Percentiles rank a stretch among this genome's conserved stretches.
Evolutionary conservation across 2,888 invertebrate species (phyloP).

Genomic region (Diaphora mendica): DNA sequence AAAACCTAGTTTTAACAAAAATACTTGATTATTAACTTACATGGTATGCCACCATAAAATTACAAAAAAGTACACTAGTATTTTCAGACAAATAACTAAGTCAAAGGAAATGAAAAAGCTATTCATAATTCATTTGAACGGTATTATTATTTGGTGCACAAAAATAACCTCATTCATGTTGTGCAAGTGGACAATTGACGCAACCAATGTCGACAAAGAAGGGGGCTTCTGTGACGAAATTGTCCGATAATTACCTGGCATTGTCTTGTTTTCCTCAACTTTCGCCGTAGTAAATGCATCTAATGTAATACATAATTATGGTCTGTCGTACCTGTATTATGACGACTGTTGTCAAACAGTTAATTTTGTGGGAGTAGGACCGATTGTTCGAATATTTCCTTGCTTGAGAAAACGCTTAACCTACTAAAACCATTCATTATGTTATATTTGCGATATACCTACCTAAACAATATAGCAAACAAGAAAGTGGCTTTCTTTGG

Average conservation of each 20-base stretch:
- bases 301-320: constrained; percentile 66
- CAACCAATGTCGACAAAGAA: constrained; percentile 31
- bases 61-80: no score
- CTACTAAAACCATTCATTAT: no score
- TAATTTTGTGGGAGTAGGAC: constrained; percentile 34
- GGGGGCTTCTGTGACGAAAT: constrained; percentile 61
- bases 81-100: not conserved
- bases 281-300: constrained; percentile 58
- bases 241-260: constrained; percentile 55
- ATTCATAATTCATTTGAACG: not conserved
- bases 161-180: constrained; percentile 24
- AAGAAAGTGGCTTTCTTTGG: no score
- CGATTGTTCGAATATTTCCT: constrained; percentile 33
- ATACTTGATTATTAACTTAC: not conserved
- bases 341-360: constrained; percentile 56
- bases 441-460: no score
- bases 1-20: not conserved
- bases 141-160: not conserved
- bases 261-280: constrained; percentile 68
- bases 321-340: constrained; percentile 46
- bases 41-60: no score
- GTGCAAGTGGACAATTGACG: constrained; percentile 35
- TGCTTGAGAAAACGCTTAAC: constrained; percentile 22
- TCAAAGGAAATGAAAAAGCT: not conserved
- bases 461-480: no score